These are phyloP conservation scores for Amphipoea oculea DNA, from an alignment of 2,888 invertebrate genomes.

Conservation along the genomic window DNA sequence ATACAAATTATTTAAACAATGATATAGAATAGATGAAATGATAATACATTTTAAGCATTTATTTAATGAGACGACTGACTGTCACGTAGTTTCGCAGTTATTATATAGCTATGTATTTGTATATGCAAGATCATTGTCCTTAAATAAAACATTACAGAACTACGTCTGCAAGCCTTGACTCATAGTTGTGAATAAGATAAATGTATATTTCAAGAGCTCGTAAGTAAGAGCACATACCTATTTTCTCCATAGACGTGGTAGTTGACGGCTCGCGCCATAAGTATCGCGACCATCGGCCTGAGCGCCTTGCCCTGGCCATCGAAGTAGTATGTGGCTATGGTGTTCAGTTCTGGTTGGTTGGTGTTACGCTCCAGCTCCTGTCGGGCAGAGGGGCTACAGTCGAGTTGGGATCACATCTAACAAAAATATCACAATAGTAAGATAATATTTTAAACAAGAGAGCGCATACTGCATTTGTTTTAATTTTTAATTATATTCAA, in stretches of 20 bases:
- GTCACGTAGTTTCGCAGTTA: constrained; percentile 31
- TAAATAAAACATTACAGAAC: constrained; percentile 14
- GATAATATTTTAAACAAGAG: constrained; percentile 20
- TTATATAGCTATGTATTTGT: background rate
- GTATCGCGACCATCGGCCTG: constrained; percentile 97
- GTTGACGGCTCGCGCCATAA: constrained; percentile 98
- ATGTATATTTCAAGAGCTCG: constrained; percentile 1
- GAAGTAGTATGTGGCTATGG: constrained; percentile 99
- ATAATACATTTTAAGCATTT: constrained; percentile 15
- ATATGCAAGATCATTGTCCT: constrained; percentile 4
- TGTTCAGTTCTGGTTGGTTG: constrained; percentile 95
- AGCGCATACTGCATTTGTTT: constrained; percentile 18
- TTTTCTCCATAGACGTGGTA: constrained; percentile 96
- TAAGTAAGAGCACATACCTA: constrained; percentile 89
- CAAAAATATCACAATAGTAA: constrained; percentile 24
- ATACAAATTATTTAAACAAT: constrained; percentile 12
- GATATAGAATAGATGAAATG: constrained; percentile 13
- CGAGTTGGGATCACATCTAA: constrained; percentile 77
- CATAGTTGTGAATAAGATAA: constrained; percentile 1
- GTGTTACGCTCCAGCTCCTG: constrained; percentile 95
- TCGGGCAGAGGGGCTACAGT: constrained; percentile 80
- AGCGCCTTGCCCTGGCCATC: constrained; percentile 99
- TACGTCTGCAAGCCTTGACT: constrained; percentile 7
- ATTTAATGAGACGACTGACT: constrained; percentile 10
- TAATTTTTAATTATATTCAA: background rate